phyloP scores from a whole-genome alignment of 2,797 vertebrate genomes.

The Podarcis siculus region DNA sequence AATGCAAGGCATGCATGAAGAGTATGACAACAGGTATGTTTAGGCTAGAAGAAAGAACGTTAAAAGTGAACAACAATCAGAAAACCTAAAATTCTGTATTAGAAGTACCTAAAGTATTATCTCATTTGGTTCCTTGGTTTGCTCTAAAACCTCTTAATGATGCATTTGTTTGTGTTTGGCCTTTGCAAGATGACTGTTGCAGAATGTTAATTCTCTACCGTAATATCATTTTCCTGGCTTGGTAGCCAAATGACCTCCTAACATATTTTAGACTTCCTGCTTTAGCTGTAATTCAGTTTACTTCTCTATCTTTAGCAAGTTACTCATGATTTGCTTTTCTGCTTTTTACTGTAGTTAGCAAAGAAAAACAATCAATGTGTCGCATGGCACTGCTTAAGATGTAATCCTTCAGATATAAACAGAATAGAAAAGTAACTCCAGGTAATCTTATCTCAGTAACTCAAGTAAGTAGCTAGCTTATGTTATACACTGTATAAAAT shows the following conservation, averaged over 20 bases:
- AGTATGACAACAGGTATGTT: neutral
- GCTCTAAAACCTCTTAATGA: neutral
- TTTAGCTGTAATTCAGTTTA: neutral
- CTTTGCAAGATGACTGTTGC: neutral
- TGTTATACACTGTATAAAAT: neutral
- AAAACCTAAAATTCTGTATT: neutral
- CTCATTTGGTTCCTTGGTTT: neutral
- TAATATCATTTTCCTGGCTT: neutral
- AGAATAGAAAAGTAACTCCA: neutral
- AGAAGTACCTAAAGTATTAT: neutral
- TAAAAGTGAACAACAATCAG: conserved; percentile 8
- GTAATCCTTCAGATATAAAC: neutral
- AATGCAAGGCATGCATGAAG: neutral
- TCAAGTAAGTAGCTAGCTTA: fast-evolving
- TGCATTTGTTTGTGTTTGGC: neutral
- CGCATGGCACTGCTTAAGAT: neutral
- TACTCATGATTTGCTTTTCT: neutral
- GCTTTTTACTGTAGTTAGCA: neutral
- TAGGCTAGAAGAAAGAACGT: neutral
- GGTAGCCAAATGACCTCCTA: neutral
- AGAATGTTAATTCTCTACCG: neutral
- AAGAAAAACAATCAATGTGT: neutral
- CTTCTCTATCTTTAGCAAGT: neutral
- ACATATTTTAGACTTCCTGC: neutral
- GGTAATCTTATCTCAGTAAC: fast-evolving